phyloP scores from a whole-genome alignment of 2,797 vertebrate genomes.

The Crypturellus tataupa region DNA sequence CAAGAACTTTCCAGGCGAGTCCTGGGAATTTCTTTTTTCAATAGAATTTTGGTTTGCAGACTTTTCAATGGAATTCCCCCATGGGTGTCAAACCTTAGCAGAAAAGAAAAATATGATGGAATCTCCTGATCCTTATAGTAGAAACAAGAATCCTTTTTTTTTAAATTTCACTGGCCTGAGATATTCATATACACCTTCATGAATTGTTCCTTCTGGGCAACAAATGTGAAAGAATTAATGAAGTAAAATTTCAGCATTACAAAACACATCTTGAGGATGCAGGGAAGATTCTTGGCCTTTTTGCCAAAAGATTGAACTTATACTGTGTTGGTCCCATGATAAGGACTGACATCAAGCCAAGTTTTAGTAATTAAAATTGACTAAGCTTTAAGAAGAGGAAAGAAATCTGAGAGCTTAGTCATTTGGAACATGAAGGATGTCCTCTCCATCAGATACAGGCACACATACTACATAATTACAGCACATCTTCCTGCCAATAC shows the following conservation, averaged over 20 bases:
- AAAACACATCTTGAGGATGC: neutral
- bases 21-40: neutral
- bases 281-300: neutral
- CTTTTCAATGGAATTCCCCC: neutral
- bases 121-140: conserved; percentile 8
- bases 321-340: neutral
- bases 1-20: conserved; percentile 23
- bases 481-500: neutral
- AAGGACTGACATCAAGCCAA: neutral
- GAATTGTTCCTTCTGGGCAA: neutral
- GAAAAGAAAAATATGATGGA: neutral
- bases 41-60: neutral
- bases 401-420: neutral
- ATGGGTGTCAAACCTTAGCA: neutral
- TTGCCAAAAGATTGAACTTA: neutral
- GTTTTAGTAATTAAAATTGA: neutral
- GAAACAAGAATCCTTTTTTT: neutral
- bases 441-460: neutral
- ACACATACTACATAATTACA: neutral
- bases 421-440: conserved; percentile 39
- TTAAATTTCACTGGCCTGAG: neutral
- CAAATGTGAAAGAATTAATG: neutral
- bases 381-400: neutral
- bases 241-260: neutral
- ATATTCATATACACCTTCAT: neutral